A percentile compares a stretch with the other conserved stretches of the same genome.
Conservation (phyloP, 37 sponge, comb jelly and placozoan species). For the Eunapius fragilis region DNA sequence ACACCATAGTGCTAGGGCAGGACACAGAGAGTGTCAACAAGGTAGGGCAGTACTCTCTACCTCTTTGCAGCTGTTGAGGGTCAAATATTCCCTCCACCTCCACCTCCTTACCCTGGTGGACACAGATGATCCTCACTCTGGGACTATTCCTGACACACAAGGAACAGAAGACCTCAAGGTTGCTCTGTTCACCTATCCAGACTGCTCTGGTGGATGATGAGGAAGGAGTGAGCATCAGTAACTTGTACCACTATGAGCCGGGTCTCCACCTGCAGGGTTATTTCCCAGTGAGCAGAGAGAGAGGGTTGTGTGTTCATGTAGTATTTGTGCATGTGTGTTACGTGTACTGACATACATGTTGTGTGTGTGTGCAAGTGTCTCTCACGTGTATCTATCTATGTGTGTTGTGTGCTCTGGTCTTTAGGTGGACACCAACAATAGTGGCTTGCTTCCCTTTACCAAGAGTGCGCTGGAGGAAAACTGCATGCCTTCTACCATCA, state of each 20-base stretch:
- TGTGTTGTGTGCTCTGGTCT: not conserved
- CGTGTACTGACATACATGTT: not conserved
- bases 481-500: constrained; percentile 35
- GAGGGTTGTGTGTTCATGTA: not conserved
- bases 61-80: too few species aligned
- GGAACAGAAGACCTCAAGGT: constrained; percentile 67
- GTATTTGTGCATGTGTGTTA: not conserved
- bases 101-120: not conserved
- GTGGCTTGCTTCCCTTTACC: constrained; percentile 28
- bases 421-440: not conserved
- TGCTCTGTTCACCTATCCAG: not conserved
- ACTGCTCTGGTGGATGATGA: not conserved
- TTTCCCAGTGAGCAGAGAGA: not conserved
- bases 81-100: not conserved
- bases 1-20: constrained; percentile 63
- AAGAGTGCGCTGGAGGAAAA: constrained; percentile 14
- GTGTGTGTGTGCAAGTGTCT: not conserved
- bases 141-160: constrained; percentile 70
- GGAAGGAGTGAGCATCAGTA: not conserved
- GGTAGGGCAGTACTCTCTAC: too few species aligned
- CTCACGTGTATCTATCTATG: not conserved
- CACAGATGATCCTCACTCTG: constrained; percentile 77
- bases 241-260: constrained; percentile 36
- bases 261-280: constrained; percentile 73
- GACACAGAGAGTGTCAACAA: constrained; percentile 27